Base-by-base conservation (phyloP, 1,140 invertebrate species). In the Calycopis cecrops region DNA sequence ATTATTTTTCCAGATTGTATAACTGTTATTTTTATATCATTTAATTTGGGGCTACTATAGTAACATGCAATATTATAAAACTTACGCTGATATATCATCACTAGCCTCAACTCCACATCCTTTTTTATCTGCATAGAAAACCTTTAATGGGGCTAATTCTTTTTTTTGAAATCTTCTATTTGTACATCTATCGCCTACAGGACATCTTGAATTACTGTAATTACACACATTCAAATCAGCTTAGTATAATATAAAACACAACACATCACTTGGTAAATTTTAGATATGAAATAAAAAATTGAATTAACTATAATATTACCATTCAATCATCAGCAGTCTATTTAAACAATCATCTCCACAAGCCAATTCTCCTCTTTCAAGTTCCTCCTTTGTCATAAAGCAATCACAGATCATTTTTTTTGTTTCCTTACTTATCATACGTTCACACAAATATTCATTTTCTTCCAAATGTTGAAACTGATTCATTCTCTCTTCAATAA, bases 331-430 rank as follows among this genome's bases (percentile, higher is more conserved):
- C 4, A 99, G 91, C 77, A 99, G 91, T 77, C 97, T 92, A 89
- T 99, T 99, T 4, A 99, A 91, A 88, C 98, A 99, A 85, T 99
- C 97, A 74, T 97, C 95, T 0, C 96, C 96, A 88, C 98, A 99
- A 34, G 96, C 96, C 21, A 92, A 85, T 79, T 97, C 93, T 1
- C 95, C 96, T 58, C 93, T 87, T 34, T 92, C 90, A 55, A 96
- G 90, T 66, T 99, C 97, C 73, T 97, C 96, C 79, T 94, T 93
- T 4, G 95, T 96, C 56, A 97, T 88, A 68, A 94, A 94, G 87
- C 98, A 99, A 85, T 99, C 97, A 88, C 98, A 99, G 14, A 95
- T 91, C 97, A 99, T 99, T 63, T 95, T 91, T 55, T 95, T 94
- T 3, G 95, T 94, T 85, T 98, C 96, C 71, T 95, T 96, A 79